Evolutionary conservation across 2,113 vertebrate species (phyloP).

Genomic region (cat (Felis catus)): F.catus_Fca126_mat1.0 CM031416.1:64378501-64379000

Average conservation of each 20-base stretch:
- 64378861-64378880: not conserved
- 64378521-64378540: slow-evolving; percentile 73
- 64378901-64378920: slow-evolving; percentile 21
- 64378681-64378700: slow-evolving; percentile 40
- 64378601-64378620: slow-evolving; percentile 70
- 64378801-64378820: not conserved
- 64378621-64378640: slow-evolving; percentile 62
- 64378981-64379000: not conserved
- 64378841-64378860: not conserved
- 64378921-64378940: not conserved
- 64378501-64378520: slow-evolving; percentile 70
- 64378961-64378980: not conserved
- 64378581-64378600: slow-evolving; percentile 75
- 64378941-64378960: not conserved
- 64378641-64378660: slow-evolving; percentile 71
- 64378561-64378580: slow-evolving; percentile 68
- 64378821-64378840: not conserved
- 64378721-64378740: not conserved
- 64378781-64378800: not conserved
- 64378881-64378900: slow-evolving; percentile 13
- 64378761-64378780: slow-evolving; percentile 42
- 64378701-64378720: slow-evolving; percentile 22
- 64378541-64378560: slow-evolving; percentile 64
- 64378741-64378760: slow-evolving; percentile 18
- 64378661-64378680: slow-evolving; percentile 39